Evolutionary conservation across 2,888 invertebrate species (phyloP).

Genomic region (Tipula confusa): DNA sequence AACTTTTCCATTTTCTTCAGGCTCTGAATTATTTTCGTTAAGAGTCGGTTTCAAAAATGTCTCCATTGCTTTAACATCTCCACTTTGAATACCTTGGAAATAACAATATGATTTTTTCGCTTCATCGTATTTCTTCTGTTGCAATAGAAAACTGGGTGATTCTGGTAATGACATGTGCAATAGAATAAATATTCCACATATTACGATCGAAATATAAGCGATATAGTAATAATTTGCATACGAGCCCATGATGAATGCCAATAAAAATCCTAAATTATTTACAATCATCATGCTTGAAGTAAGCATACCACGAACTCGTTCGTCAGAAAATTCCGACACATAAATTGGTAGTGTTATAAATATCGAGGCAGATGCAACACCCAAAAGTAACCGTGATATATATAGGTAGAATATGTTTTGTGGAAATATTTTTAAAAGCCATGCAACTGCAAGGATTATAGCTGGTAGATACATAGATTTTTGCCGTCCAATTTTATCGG

Average conservation of each 20-base stretch:
- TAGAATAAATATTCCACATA: background rate
- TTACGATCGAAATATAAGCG: background rate
- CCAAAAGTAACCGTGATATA: conserved; percentile 31
- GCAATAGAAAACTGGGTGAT: background rate
- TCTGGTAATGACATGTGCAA: background rate
- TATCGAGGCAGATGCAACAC: background rate
- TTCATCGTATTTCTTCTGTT: background rate
- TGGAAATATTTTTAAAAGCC: conserved; percentile 34
- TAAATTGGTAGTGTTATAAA: background rate
- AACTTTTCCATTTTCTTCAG: background rate
- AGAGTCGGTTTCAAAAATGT: background rate
- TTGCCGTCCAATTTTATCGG: background rate
- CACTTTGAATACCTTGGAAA: background rate
- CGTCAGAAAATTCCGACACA: background rate
- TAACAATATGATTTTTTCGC: background rate
- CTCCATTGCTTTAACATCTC: background rate
- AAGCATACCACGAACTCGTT: background rate
- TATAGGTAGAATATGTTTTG: conserved; percentile 31
- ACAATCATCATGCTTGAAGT: background rate
- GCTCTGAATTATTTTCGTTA: background rate
- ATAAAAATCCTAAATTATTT: background rate
- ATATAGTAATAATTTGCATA: background rate
- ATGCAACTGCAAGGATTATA: background rate
- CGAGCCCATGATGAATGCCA: background rate
- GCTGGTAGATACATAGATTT: background rate